Base-by-base conservation (phyloP, 2,113 vertebrate genomes). In the Takifugu flavidus region DNA sequence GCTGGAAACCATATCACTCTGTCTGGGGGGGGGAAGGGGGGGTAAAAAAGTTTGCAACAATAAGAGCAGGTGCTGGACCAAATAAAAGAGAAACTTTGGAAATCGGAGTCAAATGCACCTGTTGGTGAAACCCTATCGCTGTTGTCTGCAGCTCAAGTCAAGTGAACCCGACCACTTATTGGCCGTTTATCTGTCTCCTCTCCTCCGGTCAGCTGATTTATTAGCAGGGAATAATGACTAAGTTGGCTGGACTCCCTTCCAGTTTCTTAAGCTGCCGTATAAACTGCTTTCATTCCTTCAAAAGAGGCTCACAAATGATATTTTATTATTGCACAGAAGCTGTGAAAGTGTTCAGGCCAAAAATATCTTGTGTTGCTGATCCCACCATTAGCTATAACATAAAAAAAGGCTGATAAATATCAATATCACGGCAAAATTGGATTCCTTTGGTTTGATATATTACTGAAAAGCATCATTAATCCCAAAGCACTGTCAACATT, bases 1-100 rank as follows among this genome's bases (percentile, higher is more conserved):
- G 83, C 80, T 62, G 86, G 84, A 83, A 85, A 86, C 78, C 73
- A 73, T 83, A 88, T 82, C 83, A 71, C 63, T 82, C 68, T 54
- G 83, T 80, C 80, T 67, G 58, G 43, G 57, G 59, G 57, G 50
- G 28, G 15, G 49, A 61, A 27, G 50, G 28, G 52, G 68, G 20
- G 47, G 57, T 25, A 56, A 42, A 58, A 70, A 76, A 78, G 72
- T 85, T 83, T 76, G 50, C 34, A 15, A 25, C 26, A 54, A 63
- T 53, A 25, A 52, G 65, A 81, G 86, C 75, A 82, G 80, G 81
- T 86, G 83, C 67, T 70, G 69, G 68, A 80, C 64, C 65, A 67
- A 76, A 70, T 65, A 68, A 71, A 68, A 77, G 45, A 62, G 76
- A 71, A 74, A 79, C 28, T 68, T 75, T 52, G 56, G 66, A 76